Evolutionary conservation across 2,797 vertebrate species (phyloP).

Genomic region (Sparus aurata): DNA sequence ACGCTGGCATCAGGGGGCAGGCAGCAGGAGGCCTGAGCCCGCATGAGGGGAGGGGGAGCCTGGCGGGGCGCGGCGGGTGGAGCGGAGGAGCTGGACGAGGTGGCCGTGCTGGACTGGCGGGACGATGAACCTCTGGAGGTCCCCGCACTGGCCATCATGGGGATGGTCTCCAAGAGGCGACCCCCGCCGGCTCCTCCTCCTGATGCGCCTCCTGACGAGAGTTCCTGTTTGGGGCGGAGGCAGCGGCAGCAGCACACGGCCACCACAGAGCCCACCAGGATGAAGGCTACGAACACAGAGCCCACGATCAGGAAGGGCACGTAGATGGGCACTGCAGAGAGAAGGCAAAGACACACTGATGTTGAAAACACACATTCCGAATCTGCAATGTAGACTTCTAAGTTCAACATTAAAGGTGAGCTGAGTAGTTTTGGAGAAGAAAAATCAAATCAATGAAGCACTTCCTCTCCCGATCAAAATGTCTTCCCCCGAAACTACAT

Average conservation of each 20-base stretch:
- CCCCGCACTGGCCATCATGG: slow-evolving; percentile 95
- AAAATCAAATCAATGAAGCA: too few relatives aligned
- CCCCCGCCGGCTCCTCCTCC: slow-evolving; percentile 87
- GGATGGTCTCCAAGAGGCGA: slow-evolving; percentile 95
- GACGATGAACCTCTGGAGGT: slow-evolving; percentile 95
- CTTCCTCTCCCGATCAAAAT: too few relatives aligned
- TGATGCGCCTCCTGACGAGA: slow-evolving; percentile 87
- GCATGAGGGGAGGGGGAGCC: slow-evolving; percentile 75
- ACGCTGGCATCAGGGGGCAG: slow-evolving; percentile 94
- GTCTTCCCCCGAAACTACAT: too few relatives aligned
- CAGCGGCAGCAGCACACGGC: slow-evolving; percentile 98
- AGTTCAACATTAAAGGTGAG: slow-evolving; percentile 6
- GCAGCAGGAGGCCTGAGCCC: slow-evolving; percentile 95
- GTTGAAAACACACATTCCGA: slow-evolving; percentile 2
- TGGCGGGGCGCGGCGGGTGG: slow-evolving; percentile 87
- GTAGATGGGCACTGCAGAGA: slow-evolving; percentile 94
- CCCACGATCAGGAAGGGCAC: slow-evolving; percentile 99
- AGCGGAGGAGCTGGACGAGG: slow-evolving; percentile 96
- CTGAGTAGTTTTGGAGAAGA: too few relatives aligned
- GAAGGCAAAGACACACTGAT: background rate
- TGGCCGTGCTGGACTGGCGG: slow-evolving; percentile 96
- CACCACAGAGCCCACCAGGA: slow-evolving; percentile 95
- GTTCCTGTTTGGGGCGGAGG: slow-evolving; percentile 97
- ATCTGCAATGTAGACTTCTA: background rate
- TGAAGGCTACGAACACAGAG: slow-evolving; percentile 96